Evolutionary conservation across 2,888 invertebrate species (phyloP).

Genomic region (Pristionchus japonicus): DNA sequence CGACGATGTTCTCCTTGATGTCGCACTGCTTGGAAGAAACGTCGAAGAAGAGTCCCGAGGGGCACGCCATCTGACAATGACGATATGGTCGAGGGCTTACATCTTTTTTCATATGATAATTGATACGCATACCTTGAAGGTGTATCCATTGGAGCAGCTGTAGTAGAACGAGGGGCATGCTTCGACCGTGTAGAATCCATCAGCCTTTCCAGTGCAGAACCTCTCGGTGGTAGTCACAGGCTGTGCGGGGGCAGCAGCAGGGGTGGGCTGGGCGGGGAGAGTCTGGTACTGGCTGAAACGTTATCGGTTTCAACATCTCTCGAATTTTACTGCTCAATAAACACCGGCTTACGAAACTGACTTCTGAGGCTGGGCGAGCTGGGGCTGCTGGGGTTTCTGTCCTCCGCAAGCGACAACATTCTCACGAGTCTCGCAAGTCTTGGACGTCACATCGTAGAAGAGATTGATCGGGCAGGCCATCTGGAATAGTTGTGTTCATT

Average conservation of each 20-base stretch:
- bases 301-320: no score
- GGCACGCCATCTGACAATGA: conserved; percentile 49
- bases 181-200: not conserved
- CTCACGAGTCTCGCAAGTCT: not conserved
- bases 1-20: conserved; percentile 43
- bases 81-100: not conserved
- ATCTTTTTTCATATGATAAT: not conserved
- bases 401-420: conserved; percentile 35
- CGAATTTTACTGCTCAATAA: no score
- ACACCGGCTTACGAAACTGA: no score
- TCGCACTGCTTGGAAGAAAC: conserved; percentile 47
- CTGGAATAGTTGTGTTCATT: not conserved
- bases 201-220: conserved; percentile 19
- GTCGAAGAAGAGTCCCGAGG: conserved; percentile 52
- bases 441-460: conserved; percentile 14
- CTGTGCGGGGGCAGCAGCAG: not conserved
- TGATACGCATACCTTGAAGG: not conserved
- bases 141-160: not conserved
- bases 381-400: not conserved
- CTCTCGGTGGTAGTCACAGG: not conserved
- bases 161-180: conserved; percentile 22
- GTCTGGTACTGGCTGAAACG: no score
- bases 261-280: not conserved
- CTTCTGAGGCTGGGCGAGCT: not conserved
- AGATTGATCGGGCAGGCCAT: conserved; percentile 31